Evolutionary conservation across 2,113 vertebrate genomes (phyloP).

Genomic region (Catharus bicknelli): DNA sequence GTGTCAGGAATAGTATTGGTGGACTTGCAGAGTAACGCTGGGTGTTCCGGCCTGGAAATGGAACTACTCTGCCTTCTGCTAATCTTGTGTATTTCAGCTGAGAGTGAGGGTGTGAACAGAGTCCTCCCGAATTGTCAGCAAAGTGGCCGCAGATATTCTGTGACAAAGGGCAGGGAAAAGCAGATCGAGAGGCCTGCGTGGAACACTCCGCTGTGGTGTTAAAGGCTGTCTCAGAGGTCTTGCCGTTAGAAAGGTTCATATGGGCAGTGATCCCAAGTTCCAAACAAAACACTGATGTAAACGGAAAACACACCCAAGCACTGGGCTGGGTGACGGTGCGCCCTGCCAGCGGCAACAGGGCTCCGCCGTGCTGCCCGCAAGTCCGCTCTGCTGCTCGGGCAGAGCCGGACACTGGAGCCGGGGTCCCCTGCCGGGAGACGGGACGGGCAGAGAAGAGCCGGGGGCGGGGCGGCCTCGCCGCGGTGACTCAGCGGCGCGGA

Average conservation of each 20-base stretch:
- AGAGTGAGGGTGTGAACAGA: too few relatives aligned
- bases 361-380: not conserved
- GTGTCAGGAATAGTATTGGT: not conserved
- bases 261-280: not conserved
- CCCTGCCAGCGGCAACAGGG: not conserved
- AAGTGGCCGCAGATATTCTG: not conserved
- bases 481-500: constrained; percentile 34
- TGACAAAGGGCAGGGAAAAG: not conserved
- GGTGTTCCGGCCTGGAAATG: fast-evolving
- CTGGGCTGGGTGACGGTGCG: not conserved
- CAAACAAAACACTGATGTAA: not conserved
- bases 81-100: not conserved
- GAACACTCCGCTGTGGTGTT: fast-evolving
- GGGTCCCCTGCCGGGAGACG: not conserved
- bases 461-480: not conserved
- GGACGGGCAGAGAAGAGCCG: not conserved
- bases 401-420: too few relatives aligned
- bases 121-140: too few relatives aligned
- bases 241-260: not conserved
- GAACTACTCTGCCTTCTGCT: not conserved
- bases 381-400: not conserved
- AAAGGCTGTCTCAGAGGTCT: not conserved
- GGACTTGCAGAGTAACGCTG: fast-evolving
- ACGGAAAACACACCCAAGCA: not conserved
- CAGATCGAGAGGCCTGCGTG: not conserved